Percentiles rank a stretch among this genome's conserved stretches.
Evolutionary conservation across 1,140 invertebrate genomes (phyloP).

Genomic region (Aphelenchoides avenae): DNA sequence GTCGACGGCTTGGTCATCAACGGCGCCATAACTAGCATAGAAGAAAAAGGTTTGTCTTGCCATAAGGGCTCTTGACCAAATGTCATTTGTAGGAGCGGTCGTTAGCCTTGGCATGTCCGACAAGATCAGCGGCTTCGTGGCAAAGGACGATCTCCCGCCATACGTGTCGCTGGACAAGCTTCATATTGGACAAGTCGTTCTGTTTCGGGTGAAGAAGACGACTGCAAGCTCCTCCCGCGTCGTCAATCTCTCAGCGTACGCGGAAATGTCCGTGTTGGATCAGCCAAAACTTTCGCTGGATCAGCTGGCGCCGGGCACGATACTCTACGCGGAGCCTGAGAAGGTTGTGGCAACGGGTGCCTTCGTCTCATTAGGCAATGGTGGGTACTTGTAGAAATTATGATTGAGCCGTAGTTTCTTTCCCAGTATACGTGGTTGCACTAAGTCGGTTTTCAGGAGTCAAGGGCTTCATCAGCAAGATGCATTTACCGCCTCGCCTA

Average conservation of each 20-base stretch:
- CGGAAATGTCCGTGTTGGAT: slow-evolving; percentile 35
- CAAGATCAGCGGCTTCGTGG: slow-evolving; percentile 39
- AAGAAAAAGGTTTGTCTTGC: slow-evolving; percentile 48
- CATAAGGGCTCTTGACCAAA: too few species aligned
- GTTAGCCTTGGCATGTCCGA: slow-evolving; percentile 44
- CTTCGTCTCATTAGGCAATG: slow-evolving; percentile 47
- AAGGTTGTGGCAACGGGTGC: slow-evolving; percentile 32
- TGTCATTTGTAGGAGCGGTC: slow-evolving; percentile 36
- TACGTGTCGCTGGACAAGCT: slow-evolving; percentile 16
- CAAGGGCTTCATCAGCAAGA: slow-evolving; percentile 44
- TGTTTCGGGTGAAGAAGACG: slow-evolving; percentile 43
- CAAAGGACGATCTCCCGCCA: slow-evolving; percentile 31
- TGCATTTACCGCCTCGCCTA: slow-evolving; percentile 48
- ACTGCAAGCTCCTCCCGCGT: slow-evolving; percentile 23
- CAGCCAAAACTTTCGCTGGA: slow-evolving; percentile 24
- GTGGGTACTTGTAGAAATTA: slow-evolving; percentile 3
- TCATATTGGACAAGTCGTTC: slow-evolving; percentile 41
- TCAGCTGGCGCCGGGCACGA: slow-evolving; percentile 54
- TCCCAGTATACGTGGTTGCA: too few species aligned
- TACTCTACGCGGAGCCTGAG: slow-evolving; percentile 41
- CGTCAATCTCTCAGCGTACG: slow-evolving; percentile 38
- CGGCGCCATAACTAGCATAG: slow-evolving; percentile 40
- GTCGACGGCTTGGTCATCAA: slow-evolving; percentile 41
- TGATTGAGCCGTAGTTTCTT: too few species aligned
- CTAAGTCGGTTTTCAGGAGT: slow-evolving; percentile 28